phyloP scores from a whole-genome alignment of 2,888 invertebrate genomes.

The Xanthia togata region DNA sequence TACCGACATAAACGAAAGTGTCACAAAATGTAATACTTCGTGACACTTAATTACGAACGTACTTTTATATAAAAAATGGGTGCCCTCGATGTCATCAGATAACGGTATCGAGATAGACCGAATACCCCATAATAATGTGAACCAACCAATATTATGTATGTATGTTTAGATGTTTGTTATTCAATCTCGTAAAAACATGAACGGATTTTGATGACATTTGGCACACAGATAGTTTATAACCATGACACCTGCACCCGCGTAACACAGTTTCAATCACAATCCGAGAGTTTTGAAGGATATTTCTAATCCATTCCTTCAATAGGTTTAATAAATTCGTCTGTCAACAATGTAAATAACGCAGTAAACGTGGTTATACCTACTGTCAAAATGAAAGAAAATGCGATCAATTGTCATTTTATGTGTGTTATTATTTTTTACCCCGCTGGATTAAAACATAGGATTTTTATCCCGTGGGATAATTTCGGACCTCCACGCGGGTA shows the following conservation, averaged over 20 bases:
- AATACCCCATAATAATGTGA: neutral
- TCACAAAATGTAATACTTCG: slow-evolving; percentile 29
- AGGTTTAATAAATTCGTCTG: neutral
- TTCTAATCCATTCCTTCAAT: neutral
- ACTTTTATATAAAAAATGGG: slow-evolving; percentile 18
- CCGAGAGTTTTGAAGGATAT: neutral
- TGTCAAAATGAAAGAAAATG: neutral
- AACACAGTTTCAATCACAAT: neutral
- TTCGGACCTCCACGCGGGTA: neutral
- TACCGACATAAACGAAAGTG: slow-evolving; percentile 29
- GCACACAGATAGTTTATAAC: neutral
- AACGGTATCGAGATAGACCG: slow-evolving; percentile 19
- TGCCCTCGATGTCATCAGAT: slow-evolving; percentile 25
- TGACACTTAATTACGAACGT: slow-evolving; percentile 46
- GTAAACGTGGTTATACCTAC: neutral
- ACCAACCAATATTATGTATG: no score
- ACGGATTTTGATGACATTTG: neutral
- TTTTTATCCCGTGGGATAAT: neutral
- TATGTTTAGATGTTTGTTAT: neutral
- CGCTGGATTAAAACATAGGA: neutral
- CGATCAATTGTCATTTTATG: neutral
- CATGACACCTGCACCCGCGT: no score
- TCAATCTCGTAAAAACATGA: neutral
- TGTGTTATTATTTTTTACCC: neutral
- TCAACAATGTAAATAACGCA: neutral